Base-by-base conservation (phyloP, 2,888 invertebrate species). In the Coremacera marginata region DNA sequence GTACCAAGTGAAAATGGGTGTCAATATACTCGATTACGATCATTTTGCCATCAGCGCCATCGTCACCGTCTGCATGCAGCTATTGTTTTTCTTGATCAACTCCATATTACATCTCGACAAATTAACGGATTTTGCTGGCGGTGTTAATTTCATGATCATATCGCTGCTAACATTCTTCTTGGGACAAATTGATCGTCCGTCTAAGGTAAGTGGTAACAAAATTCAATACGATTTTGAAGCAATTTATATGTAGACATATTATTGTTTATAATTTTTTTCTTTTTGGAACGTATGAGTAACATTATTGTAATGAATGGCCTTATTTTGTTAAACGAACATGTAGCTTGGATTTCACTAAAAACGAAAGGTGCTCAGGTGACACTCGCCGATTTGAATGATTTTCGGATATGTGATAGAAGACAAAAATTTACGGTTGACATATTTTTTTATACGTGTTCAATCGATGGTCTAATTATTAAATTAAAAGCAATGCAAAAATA, bases 101-200 rank as follows among this genome's bases (percentile, higher is more conserved):
- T 95, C 96, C 5, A 92, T 94, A 75, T 95, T 95, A 83, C 95
- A 96, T 89, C 93, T 95, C 90, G 97, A 97, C 88, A 96, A 97
- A 90, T 91, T 97, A 77, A 96, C 97, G 0, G 97, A 98, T 89
- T 96, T 97, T 90, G 97, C 97, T 79, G 96, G 97, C 9, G 97
- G 97, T 76, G 94, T 95, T 76, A 97, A 97, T 90, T 98, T 98
- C 89, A 95, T 97, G 82, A 94, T 96, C 75, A 92, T 97, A 82
- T 96, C 97, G 9, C 89, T 97, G 79, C 90, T 97, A 63, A 97
- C 97, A 37, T 96, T 97, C 90, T 94, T 95, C 85, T 91, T 97
- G 60, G 95, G 96, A 16, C 95, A 95, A 91, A 93, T 93, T 82
- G 94, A 94, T 84, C 94, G 91, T 57, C 90, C 91, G 14, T 88